These are phyloP conservation scores for Rhorus exstirpatorius DNA, from an alignment of 2,888 invertebrate species.

Conservation along the genomic window DNA sequence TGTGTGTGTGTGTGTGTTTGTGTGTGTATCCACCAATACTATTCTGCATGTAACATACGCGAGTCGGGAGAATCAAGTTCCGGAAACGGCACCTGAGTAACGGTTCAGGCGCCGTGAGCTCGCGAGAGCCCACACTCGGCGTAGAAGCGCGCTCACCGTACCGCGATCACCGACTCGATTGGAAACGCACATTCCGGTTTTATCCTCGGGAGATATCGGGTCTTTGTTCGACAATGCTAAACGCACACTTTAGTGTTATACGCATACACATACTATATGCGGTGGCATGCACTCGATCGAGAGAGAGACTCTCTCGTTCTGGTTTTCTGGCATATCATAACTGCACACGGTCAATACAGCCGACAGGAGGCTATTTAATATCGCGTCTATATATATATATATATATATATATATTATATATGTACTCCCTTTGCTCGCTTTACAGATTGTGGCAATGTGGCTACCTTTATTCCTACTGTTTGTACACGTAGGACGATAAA, in stretches of 20 bases:
- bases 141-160: slow-evolving; percentile 52
- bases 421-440: slow-evolving; percentile 45
- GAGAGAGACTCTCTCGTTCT: slow-evolving; percentile 1
- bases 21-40: neutral
- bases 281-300: slow-evolving; percentile 2
- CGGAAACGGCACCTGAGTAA: slow-evolving; percentile 74
- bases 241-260: slow-evolving; percentile 60
- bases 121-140: slow-evolving; percentile 64
- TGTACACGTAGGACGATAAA: slow-evolving; percentile 58
- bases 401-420: no score
- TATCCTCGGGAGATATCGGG: slow-evolving; percentile 69
- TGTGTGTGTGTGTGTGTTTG: neutral
- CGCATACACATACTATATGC: no score
- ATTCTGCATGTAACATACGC: slow-evolving; percentile 48
- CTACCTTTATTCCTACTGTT: slow-evolving; percentile 50
- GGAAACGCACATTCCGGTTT: slow-evolving; percentile 73
- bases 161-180: slow-evolving; percentile 65
- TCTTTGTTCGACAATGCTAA: slow-evolving; percentile 69
- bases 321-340: slow-evolving; percentile 62
- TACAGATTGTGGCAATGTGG: slow-evolving; percentile 60
- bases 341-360: slow-evolving; percentile 49
- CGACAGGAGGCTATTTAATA: slow-evolving; percentile 64
- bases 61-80: slow-evolving; percentile 71
- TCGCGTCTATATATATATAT: no score
- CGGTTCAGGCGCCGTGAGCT: slow-evolving; percentile 70